A percentile compares a stretch with the other conserved stretches of the same genome.
phyloP scores from a whole-genome alignment of 2,888 invertebrate genomes.

The Dromius quadrimaculatus region DNA sequence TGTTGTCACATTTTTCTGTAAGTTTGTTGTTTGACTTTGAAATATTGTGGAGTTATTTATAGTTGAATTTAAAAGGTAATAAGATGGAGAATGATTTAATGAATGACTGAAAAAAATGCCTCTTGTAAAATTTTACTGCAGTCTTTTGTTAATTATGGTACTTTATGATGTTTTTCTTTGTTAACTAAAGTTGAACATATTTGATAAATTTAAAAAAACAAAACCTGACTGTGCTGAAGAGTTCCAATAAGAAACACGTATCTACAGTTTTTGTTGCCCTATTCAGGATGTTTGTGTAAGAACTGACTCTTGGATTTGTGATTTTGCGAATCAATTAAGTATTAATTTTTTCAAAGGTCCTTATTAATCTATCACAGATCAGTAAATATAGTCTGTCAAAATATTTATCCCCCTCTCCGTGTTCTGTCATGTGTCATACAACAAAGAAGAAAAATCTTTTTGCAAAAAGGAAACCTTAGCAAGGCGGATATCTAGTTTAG shows the following conservation, averaged over 20 bases:
- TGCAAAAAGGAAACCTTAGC: background rate
- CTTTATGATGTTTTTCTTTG: background rate
- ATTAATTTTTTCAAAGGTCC: too few species aligned
- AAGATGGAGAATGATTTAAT: too few species aligned
- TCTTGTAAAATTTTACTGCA: constrained; percentile 7
- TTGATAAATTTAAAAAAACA: too few species aligned
- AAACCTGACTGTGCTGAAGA: too few species aligned
- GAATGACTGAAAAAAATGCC: too few species aligned
- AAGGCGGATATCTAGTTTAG: constrained; percentile 44
- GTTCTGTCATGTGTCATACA: background rate
- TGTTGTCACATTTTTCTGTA: constrained; percentile 49
- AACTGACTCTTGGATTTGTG: too few species aligned
- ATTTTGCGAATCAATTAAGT: too few species aligned
- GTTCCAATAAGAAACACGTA: too few species aligned
- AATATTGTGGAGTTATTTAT: constrained; percentile 29
- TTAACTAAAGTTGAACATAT: background rate
- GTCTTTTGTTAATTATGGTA: background rate
- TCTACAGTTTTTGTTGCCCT: too few species aligned
- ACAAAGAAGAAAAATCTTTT: constrained; percentile 29
- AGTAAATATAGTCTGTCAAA: background rate
- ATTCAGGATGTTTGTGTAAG: too few species aligned
- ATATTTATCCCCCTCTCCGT: constrained; percentile 22
- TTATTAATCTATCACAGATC: too few species aligned
- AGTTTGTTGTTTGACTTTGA: constrained; percentile 43
- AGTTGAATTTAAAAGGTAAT: constrained; percentile 21